These are phyloP conservation scores for Lophotis ruficrista DNA, from an alignment of 2,113 vertebrate genomes.

Conservation along the genomic window DNA sequence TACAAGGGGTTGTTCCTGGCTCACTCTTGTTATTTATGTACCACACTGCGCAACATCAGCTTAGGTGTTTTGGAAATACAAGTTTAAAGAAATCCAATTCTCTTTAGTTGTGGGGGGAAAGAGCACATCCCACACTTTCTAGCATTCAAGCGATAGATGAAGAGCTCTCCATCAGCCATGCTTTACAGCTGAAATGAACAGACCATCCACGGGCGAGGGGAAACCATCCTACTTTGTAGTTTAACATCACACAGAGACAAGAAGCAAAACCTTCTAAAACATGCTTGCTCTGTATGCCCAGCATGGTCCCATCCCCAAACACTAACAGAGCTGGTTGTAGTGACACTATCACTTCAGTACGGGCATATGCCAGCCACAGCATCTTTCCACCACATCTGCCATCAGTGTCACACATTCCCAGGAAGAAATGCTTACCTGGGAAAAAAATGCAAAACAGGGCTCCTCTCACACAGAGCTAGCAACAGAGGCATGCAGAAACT, in stretches of 20 bases:
- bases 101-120: not conserved
- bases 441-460: not conserved
- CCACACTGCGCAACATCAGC: slow-evolving; percentile 1
- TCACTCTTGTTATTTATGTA: slow-evolving; percentile 39
- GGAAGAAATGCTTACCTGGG: not conserved
- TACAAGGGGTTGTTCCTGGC: not conserved
- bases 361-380: not conserved
- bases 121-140: not conserved
- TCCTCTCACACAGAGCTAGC: not conserved
- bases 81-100: not conserved
- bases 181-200: not conserved
- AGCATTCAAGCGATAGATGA: not conserved
- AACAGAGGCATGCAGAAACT: fast-evolving
- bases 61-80: slow-evolving; percentile 15
- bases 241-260: not conserved
- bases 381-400: not conserved
- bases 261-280: not conserved
- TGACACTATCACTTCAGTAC: not conserved
- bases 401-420: not conserved
- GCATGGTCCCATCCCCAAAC: not conserved
- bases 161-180: not conserved
- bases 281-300: not conserved
- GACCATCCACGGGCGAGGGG: not conserved
- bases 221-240: not conserved
- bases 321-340: not conserved